These are phyloP conservation scores for Eulemur coronatus DNA, from an alignment of 2,797 vertebrate species.

Conservation along the genomic window DNA sequence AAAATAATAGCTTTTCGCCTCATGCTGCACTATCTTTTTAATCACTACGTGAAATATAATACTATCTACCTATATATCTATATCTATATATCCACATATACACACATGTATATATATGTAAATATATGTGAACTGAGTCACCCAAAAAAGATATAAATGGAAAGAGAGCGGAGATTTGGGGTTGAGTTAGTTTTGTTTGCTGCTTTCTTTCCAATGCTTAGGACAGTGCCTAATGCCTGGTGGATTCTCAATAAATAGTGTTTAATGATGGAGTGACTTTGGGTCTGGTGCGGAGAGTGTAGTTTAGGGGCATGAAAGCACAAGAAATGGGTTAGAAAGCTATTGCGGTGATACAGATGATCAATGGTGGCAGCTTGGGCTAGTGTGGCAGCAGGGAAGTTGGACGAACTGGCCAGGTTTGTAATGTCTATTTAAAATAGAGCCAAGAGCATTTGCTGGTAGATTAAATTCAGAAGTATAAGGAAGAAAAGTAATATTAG, in stretches of 20 bases:
- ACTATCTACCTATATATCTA: background rate
- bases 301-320: background rate
- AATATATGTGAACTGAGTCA: background rate
- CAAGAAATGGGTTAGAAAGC: background rate
- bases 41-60: background rate
- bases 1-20: background rate
- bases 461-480: background rate
- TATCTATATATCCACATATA: background rate
- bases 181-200: background rate
- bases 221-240: background rate
- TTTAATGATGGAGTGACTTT: background rate
- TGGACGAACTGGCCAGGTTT: background rate
- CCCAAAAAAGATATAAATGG: background rate
- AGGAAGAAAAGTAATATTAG: background rate
- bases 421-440: background rate
- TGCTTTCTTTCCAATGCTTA: background rate
- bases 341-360: background rate
- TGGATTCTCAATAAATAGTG: background rate
- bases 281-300: background rate
- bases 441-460: background rate
- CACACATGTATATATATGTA: background rate
- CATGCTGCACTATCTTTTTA: background rate
- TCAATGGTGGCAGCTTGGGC: no score
- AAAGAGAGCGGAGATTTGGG: background rate
- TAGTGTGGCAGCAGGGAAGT: background rate